Evolutionary conservation across 2,113 vertebrate species (phyloP).

Genomic region (Phalacrocorax brasilianus): DNA sequence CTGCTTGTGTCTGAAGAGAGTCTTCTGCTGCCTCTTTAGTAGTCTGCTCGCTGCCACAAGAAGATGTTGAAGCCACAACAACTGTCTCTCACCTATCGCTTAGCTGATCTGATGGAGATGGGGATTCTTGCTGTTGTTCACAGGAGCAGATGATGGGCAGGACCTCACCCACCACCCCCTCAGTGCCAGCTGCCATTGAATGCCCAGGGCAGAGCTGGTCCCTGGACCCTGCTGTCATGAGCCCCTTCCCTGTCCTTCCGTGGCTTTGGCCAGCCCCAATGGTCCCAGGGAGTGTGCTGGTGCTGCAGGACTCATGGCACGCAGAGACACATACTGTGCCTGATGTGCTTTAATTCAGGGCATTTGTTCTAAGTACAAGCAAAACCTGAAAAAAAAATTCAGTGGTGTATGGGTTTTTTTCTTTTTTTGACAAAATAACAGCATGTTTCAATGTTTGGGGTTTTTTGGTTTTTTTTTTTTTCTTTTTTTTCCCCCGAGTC

Average conservation of each 20-base stretch:
- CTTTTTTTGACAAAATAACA: not conserved
- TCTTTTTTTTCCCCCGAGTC: no score
- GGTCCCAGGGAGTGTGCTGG: not conserved
- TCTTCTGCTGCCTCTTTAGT: not conserved
- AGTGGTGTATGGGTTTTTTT: not conserved
- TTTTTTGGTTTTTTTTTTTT: no score
- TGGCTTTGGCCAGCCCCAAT: not conserved
- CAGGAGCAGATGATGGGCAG: not conserved
- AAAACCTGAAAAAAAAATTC: not conserved
- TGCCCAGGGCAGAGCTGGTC: not conserved
- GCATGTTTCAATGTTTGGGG: not conserved
- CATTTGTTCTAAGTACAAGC: not conserved
- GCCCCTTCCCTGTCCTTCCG: not conserved
- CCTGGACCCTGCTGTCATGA: not conserved
- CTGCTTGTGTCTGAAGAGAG: not conserved
- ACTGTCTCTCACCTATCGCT: not conserved
- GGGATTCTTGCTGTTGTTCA: not conserved
- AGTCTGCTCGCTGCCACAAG: not conserved
- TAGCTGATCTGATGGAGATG: no score
- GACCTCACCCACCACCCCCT: not conserved
- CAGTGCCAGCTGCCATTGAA: accelerated
- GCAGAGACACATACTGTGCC: no score
- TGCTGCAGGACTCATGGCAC: not conserved
- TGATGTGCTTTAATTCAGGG: not conserved
- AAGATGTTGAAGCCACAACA: accelerated